These are phyloP conservation scores for Cottus gobio DNA, from an alignment of 2,113 vertebrate genomes.

Conservation along the genomic window DNA sequence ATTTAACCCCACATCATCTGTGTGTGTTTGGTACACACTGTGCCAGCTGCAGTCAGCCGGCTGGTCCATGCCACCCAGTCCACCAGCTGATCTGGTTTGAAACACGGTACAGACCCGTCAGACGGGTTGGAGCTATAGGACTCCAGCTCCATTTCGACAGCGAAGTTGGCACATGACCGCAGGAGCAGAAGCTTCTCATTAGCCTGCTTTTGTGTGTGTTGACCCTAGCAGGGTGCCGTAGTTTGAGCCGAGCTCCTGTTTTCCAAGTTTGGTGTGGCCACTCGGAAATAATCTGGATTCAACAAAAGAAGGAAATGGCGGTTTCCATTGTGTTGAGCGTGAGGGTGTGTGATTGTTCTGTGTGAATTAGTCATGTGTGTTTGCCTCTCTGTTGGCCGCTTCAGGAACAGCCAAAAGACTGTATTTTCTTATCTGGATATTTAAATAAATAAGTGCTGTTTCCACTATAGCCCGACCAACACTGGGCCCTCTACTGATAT, in stretches of 20 bases:
- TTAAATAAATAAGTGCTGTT: neutral
- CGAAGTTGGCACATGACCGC: conserved; percentile 19
- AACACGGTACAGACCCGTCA: neutral
- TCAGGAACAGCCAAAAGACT: neutral
- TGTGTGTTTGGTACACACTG: conserved; percentile 27
- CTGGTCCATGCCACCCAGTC: neutral
- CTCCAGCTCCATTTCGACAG: conserved; percentile 11
- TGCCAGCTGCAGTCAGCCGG: conserved; percentile 25
- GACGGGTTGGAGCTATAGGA: neutral
- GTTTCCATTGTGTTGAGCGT: conserved; percentile 62
- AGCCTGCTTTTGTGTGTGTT: neutral
- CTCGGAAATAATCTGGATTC: conserved; percentile 66
- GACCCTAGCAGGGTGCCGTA: neutral
- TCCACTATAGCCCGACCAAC: neutral
- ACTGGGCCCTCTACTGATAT: neutral
- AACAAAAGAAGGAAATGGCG: conserved; percentile 73
- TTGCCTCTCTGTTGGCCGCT: neutral
- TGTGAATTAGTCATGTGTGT: conserved; percentile 21
- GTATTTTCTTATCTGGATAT: neutral
- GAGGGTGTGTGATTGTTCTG: conserved; percentile 12
- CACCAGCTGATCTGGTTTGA: neutral
- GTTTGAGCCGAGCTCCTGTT: conserved; percentile 13
- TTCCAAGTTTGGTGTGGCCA: conserved; percentile 51
- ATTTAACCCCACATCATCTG: conserved; percentile 61
- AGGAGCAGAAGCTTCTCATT: conserved; percentile 53